Percentiles rank a stretch among this genome's conserved stretches.
These are phyloP conservation scores for Neodiprion virginianus DNA, from an alignment of 1,140 invertebrate genomes.

Conservation along the genomic window DNA sequence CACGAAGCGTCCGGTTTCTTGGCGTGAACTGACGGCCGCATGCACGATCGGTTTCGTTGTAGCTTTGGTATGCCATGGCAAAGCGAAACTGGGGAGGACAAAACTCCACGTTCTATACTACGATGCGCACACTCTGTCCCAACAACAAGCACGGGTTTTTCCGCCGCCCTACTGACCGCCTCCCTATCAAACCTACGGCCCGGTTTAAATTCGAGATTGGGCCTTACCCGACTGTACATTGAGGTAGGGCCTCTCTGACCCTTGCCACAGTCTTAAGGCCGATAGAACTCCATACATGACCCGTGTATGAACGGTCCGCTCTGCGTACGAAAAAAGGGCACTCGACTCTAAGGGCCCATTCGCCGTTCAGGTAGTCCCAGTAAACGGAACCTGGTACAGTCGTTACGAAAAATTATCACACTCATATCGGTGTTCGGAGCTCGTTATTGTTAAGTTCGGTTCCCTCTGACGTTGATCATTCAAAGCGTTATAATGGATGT, in stretches of 20 bases:
- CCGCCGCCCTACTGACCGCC: not conserved
- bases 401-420: not conserved
- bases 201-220: not conserved
- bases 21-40: conserved; percentile 38
- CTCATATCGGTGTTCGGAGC: too few relatives aligned
- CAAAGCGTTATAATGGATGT: too few relatives aligned
- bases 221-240: too few relatives aligned
- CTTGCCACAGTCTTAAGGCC: not conserved
- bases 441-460: too few relatives aligned
- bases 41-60: conserved; percentile 17
- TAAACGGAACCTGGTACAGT: not conserved
- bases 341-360: not conserved
- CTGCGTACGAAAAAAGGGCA: not conserved
- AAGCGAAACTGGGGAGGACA: not conserved
- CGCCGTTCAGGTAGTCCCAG: not conserved
- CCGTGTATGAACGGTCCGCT: not conserved
- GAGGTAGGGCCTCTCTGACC: too few relatives aligned
- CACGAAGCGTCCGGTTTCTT: conserved; percentile 29
- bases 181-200: not conserved
- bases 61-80: not conserved
- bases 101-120: not conserved
- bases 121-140: too few relatives aligned
- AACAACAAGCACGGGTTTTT: not conserved
- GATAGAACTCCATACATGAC: not conserved
- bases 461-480: too few relatives aligned